Evolutionary conservation across 2,888 invertebrate genomes (phyloP).

Genomic region (Athalia rosae): DNA sequence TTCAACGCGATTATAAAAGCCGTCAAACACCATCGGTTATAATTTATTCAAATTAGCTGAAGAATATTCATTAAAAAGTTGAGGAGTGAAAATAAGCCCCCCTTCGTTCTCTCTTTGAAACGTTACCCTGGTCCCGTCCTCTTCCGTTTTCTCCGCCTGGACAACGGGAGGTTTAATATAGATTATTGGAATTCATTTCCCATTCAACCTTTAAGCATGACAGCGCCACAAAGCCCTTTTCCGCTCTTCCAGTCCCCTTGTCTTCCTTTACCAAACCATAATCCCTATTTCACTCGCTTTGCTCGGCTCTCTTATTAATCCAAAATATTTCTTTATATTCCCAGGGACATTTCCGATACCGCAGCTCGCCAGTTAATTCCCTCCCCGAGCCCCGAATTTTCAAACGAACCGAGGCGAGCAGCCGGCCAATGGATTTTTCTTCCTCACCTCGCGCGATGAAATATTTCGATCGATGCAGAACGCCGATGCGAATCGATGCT

Average conservation of each 20-base stretch:
- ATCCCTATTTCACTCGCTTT: slow-evolving; percentile 20
- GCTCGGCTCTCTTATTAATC: slow-evolving; percentile 18
- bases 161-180: slow-evolving; percentile 43
- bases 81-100: slow-evolving; percentile 51
- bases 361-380: neutral
- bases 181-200: slow-evolving; percentile 45
- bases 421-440: no score
- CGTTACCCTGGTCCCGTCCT: slow-evolving; percentile 22
- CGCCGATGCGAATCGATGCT: neutral
- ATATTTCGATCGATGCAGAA: neutral
- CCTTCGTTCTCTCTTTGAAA: slow-evolving; percentile 17
- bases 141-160: slow-evolving; percentile 51
- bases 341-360: neutral
- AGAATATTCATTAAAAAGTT: slow-evolving; percentile 72
- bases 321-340: slow-evolving; percentile 15
- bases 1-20: slow-evolving; percentile 58
- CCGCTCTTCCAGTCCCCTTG: slow-evolving; percentile 7
- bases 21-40: slow-evolving; percentile 73
- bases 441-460: neutral
- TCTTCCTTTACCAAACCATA: neutral
- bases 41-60: slow-evolving; percentile 72
- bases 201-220: slow-evolving; percentile 42
- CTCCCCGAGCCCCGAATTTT: neutral
- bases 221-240: slow-evolving; percentile 36
- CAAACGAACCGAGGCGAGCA: neutral